Base-by-base conservation (phyloP, 1,140 invertebrate species). In the Eumaeus atala region DNA sequence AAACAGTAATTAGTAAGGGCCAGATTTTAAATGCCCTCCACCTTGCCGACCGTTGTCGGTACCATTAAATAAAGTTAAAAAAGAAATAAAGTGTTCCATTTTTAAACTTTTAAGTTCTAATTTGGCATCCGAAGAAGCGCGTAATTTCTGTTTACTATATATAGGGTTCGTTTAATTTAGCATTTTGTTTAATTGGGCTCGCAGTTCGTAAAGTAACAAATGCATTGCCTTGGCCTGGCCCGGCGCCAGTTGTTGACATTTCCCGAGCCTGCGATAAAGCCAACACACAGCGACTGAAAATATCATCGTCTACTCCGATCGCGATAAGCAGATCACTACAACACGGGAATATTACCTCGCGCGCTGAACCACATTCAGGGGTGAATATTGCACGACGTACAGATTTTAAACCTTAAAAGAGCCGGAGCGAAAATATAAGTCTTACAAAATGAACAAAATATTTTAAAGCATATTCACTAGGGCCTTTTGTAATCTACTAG, bases 241-340 rank as follows among this genome's bases (percentile, higher is more conserved):
- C 47, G 42, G 28, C 56, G 61, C 61, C 61, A 62, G 51, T 48
- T 48, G 55, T 51, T 58, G 52, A 51, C 58, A 54, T 62, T 62
- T 48, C 51, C 51, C 47, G 51, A 36, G 54, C 51, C 14, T 51
- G 47, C 47, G 54, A 57, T 57, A 61, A 37, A 56, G 59, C 54
- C 33, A 50, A 54, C 42, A 51, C 51, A 53, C 54, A 34, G 35
- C 40, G 51, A 56, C 54, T 51, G 50, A 40, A 51, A 54, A 40
- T 52, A 9, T 53, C 47, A 40, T 33, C 55, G 50, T 58, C 51
- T 58, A 52, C 51, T 58, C 54, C 54, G 60, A 62, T 62, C 60
- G 60, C 48, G 60, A 62, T 62, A 62, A 58, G 60, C 60, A 62
- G 51, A 54, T 58, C 55, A 47, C 56, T 33, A 52, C 52, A 54